Base-by-base conservation (phyloP, 2,888 invertebrate genomes). In the Synanthedon vespiformis region DNA sequence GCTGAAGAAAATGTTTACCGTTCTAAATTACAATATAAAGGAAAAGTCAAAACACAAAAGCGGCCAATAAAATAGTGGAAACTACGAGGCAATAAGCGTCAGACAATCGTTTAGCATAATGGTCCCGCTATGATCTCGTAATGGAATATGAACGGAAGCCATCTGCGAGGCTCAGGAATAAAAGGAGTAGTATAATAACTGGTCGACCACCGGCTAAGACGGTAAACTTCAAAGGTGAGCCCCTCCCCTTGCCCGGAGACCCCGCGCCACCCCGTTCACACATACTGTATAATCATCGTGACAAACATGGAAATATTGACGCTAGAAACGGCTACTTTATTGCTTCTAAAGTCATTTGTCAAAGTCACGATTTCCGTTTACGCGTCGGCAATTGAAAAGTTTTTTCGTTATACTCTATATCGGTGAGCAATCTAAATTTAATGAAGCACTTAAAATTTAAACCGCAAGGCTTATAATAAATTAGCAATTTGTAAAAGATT, bases 171-270 rank as follows among this genome's bases (percentile, higher is more conserved):
- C 65, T 65, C 58, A 57, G 59, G 65, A 65, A 73, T 76, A 81
- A 80, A 81, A 80, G 72, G 74, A 71, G 66, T 70, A 71, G 66
- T 69, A 67, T 70, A 67, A 66, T 70, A 70, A 67, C 68, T 70
- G 68, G 66, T 61, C 64, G 86, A 84, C 85, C 85, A 86, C 84
- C 85, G 78, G 72, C 74, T 67, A 67, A 67, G 80, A 62, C 77
- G 76, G 79, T 60, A 57, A 58, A 80, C 80, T 68, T 86, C 85
- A 86, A 86, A 86, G 80, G 67, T 48, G 11, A 18, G 40, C 49
- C 40, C 49, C 53, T 52, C 48, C 53, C 55, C 52, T 34, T 22
- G 22, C 49, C 52, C 51, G 51, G 51, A 48, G 41, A 48, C 49
- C 59, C 59, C 63, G 55, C 63, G 54, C 57, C 50, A 34, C 55